Conservation (phyloP, 2,113 vertebrate species). For the Hiodon alosoides region DNA sequence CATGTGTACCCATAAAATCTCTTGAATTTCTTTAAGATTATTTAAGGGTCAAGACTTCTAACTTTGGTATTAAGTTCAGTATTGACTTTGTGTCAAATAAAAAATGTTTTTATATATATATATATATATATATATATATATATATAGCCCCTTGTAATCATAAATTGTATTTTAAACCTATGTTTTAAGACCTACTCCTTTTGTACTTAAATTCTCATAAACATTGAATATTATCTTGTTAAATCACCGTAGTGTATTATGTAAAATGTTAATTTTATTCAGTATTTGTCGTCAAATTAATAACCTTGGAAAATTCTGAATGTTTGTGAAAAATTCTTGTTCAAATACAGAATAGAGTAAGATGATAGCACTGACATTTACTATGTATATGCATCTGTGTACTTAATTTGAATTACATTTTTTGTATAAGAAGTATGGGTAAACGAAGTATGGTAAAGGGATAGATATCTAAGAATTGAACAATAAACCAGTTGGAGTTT, state of each 20-base stretch:
- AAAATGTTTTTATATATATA: too few species aligned
- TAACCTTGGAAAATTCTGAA: neutral
- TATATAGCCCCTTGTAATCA: too few species aligned
- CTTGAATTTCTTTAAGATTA: too few species aligned
- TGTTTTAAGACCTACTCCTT: neutral
- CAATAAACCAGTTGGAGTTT: neutral
- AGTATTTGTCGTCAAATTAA: neutral
- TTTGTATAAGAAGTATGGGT: neutral
- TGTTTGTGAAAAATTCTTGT: constrained; percentile 4
- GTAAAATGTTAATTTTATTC: neutral
- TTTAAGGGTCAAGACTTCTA: too few species aligned
- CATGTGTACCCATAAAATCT: too few species aligned
- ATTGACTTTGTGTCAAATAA: too few species aligned
- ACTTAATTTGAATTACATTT: neutral
- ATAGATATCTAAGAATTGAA: neutral
- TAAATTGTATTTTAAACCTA: too few species aligned
- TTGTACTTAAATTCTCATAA: neutral
- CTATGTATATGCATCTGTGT: constrained; percentile 5
- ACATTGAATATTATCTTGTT: neutral
- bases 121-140: too few species aligned
- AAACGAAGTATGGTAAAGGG: neutral
- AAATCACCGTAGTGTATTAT: constrained; percentile 15
- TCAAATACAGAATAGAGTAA: neutral
- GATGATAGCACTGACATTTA: neutral
- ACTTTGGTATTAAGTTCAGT: too few species aligned